phyloP scores from a whole-genome alignment of 2,888 invertebrate species.

The Stenodera caucasica region DNA sequence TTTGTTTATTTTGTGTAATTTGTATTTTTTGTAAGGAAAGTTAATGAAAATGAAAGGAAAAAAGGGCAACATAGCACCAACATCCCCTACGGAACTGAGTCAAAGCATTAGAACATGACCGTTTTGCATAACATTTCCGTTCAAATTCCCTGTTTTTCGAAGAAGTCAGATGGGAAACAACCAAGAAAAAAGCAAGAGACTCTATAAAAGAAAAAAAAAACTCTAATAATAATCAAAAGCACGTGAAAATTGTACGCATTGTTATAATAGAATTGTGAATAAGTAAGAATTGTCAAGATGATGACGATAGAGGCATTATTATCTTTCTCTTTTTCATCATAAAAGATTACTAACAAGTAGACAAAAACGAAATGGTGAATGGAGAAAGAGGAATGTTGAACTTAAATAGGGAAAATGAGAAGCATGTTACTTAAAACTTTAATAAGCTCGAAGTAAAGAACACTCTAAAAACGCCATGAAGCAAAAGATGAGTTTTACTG shows the following conservation, averaged over 20 bases:
- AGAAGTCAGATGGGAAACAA: too few species aligned
- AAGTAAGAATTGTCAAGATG: neutral
- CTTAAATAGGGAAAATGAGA: slow-evolving; percentile 9
- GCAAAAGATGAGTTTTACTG: slow-evolving; percentile 13
- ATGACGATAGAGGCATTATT: neutral
- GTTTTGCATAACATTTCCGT: slow-evolving; percentile 7
- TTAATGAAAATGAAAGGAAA: neutral
- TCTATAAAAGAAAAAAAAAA: neutral
- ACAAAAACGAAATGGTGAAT: neutral
- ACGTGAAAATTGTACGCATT: neutral
- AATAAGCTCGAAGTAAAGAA: slow-evolving; percentile 14
- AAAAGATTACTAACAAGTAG: neutral
- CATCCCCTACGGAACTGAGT: neutral
- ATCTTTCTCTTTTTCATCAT: neutral
- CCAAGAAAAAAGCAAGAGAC: too few species aligned
- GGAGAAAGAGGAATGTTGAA: neutral
- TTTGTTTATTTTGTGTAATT: neutral
- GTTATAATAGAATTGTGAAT: neutral
- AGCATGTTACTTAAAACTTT: slow-evolving; percentile 17
- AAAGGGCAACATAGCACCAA: neutral
- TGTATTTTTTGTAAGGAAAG: neutral
- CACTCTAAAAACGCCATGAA: slow-evolving; percentile 11
- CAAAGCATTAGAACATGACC: neutral
- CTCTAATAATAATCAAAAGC: neutral
- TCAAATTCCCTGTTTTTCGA: neutral